Evolutionary conservation across 2,797 vertebrate genomes (phyloP).

Genomic region (Helicolenus hilgendorfi): DNA sequence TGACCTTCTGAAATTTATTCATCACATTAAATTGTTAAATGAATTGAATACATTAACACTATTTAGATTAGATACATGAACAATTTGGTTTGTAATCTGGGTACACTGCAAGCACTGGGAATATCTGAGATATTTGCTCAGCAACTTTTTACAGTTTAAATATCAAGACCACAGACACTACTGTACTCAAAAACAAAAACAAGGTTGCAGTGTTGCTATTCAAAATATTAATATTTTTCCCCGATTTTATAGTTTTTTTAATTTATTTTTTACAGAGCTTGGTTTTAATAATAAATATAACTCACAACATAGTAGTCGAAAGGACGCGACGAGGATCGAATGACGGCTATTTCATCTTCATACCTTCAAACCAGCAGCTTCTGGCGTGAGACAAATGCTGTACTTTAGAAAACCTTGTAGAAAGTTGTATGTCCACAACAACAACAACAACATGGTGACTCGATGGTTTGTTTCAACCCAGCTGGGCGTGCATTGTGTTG

Average conservation of each 20-base stretch:
- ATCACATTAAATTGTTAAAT: conserved; percentile 78
- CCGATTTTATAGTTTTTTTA: conserved; percentile 38
- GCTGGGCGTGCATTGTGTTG: conserved; percentile 60
- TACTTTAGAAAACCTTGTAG: conserved; percentile 46
- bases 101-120: conserved; percentile 74
- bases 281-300: conserved; percentile 59
- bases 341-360: conserved; percentile 64
- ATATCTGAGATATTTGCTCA: conserved; percentile 74
- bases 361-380: conserved; percentile 65
- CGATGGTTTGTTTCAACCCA: conserved; percentile 52
- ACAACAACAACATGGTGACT: conserved; percentile 34
- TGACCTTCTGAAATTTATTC: conserved; percentile 76
- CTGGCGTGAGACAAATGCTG: conserved; percentile 45
- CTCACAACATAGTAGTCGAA: conserved; percentile 64
- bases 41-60: conserved; percentile 77
- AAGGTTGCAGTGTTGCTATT: conserved; percentile 78
- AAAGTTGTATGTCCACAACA: conserved; percentile 52
- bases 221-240: conserved; percentile 70
- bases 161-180: conserved; percentile 85
- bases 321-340: conserved; percentile 42
- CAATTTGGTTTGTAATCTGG: conserved; percentile 80
- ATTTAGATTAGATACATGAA: conserved; percentile 81
- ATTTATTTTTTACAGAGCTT: conserved; percentile 59
- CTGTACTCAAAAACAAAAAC: conserved; percentile 77
- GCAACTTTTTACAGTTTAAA: conserved; percentile 78